Base-by-base conservation (phyloP, 2,797 vertebrate species). In the Fistularia tabacaria region DNA sequence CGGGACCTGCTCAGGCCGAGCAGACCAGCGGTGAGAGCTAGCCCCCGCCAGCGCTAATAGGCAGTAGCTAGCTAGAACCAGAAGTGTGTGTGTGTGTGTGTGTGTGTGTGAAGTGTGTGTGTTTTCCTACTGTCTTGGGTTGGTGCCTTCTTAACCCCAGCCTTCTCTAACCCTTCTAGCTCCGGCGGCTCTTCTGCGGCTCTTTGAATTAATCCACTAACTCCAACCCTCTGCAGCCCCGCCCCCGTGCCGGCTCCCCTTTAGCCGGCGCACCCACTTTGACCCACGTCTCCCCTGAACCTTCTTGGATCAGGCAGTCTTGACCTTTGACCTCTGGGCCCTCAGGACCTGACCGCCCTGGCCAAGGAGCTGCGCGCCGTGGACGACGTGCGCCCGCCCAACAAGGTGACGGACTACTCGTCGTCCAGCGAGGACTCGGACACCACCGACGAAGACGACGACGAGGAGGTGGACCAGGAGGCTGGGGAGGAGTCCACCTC, bases 361-460 rank as follows among this genome's bases (percentile, higher is more conserved):
- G 97, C 97, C 40, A 98, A 98, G 78, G 97, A 99, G 73, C 89
- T 99, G 57, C 92, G 97, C 41, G 97, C 96, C 0, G 95, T 94
- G 49, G 97, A 99, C 25, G 97, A 98, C 1, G 93, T 96, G 41
- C 91, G 95, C 13, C 96, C 95, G 0, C 93, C 92, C 0, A 96
- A 98, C 80, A 99, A 99, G 86, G 97, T 97, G 69, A 98, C 96
- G 0, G 97, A 99, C 72, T 99, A 99, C 72, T 99, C 96, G 0
- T 99, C 97, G 6, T 98, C 97, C 59, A 99, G 97, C 38, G 97
- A 98, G 36, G 97, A 99, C 14, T 99, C 96, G 0, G 96, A 96
- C 54, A 98, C 97, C 1, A 98, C 96, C 0, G 97, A 99, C 9
- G 97, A 99, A 49, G 97, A 99, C 15, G 97, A 98, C 0, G 97